Base-by-base conservation (phyloP, 2,113 vertebrate species). In the Oncorhynchus masou region DNA sequence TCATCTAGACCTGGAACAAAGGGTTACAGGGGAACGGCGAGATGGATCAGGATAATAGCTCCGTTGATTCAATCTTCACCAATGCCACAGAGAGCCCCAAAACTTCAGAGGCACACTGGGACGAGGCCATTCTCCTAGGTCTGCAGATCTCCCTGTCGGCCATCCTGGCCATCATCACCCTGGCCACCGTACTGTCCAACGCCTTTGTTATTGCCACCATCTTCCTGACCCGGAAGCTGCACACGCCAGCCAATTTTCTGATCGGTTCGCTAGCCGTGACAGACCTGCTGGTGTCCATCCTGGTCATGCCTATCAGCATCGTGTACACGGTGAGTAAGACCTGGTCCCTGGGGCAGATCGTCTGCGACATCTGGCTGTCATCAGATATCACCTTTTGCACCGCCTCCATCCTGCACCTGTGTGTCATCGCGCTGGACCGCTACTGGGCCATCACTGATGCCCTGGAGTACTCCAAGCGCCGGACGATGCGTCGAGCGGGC, bases 361-460 rank as follows among this genome's bases (percentile, higher is more conserved):
- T 99, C 68, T 99, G 98, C 29, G 97, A 98, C 87, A 95, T 99
- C 87, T 99, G 98, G 97, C 81, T 99, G 59, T 97, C 95, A 0
- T 99, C 96, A 0, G 98, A 99, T 75, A 95, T 99, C 91, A 99
- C 97, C 0, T 99, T 96, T 93, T 99, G 97, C 90, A 99, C 98
- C 0, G 97, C 97, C 64, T 99, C 98, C 69, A 99, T 99, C 88
- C 84, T 99, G 13, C 97, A 99, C 84, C 94, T 99, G 66, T 99
- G 97, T 3, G 96, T 96, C 27, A 99, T 99, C 0, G 98, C 98
- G 0, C 87, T 99, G 88, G 98, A 99, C 91, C 95, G 98, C 29
- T 99, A 99, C 88, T 99, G 98, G 97, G 98, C 98, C 60, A 97
- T 99, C 89, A 99, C 98, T 0, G 95, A 97, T 0, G 97, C 97